These are phyloP conservation scores for Hylaeus anthracinus DNA, from an alignment of 1,140 invertebrate genomes.

Conservation along the genomic window DNA sequence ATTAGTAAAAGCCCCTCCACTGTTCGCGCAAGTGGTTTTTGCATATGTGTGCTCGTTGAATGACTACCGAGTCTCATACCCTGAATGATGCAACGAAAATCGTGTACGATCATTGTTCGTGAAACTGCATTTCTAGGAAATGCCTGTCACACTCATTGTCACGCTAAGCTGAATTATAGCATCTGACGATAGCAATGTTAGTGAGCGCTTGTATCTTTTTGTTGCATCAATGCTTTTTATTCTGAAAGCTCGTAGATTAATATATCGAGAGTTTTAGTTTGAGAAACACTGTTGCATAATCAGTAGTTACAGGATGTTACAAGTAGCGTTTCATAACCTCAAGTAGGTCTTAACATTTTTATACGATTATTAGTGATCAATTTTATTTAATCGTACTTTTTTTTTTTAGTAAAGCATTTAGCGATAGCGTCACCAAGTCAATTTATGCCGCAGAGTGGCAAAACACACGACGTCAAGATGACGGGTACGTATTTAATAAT, in stretches of 20 bases:
- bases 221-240: too few species aligned
- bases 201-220: too few species aligned
- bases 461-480: not conserved
- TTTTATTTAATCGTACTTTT: too few species aligned
- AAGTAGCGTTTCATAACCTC: too few species aligned
- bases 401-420: not conserved
- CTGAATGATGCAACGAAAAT: not conserved
- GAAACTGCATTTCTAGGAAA: not conserved
- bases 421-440: not conserved
- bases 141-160: not conserved
- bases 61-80: not conserved
- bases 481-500: not conserved
- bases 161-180: too few species aligned
- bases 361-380: too few species aligned
- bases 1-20: constrained; percentile 5
- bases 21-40: not conserved
- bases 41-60: not conserved
- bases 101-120: not conserved
- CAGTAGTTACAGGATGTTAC: too few species aligned
- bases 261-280: too few species aligned
- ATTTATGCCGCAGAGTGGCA: not conserved
- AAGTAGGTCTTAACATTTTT: too few species aligned
- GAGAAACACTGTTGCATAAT: too few species aligned
- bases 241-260: too few species aligned
- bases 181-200: too few species aligned